phyloP scores from a whole-genome alignment of 2,888 invertebrate genomes.

The Pseudococcus viburni region DNA sequence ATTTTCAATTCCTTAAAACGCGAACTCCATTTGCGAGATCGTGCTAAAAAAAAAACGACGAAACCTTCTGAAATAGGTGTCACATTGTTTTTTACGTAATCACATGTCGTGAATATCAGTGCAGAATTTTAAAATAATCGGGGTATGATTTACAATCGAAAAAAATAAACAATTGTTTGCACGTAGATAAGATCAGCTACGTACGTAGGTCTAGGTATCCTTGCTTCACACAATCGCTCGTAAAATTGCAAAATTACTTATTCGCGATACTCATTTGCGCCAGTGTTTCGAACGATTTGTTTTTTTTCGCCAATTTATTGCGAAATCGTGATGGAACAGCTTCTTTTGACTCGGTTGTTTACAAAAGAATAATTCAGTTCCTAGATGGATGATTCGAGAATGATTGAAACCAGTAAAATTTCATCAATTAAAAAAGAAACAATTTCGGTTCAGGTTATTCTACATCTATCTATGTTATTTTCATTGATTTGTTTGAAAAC shows the following conservation, averaged over 20 bases:
- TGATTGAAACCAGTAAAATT: no score
- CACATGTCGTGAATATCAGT: neutral
- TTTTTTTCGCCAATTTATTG: no score
- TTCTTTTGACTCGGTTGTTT: no score
- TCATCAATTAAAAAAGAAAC: no score
- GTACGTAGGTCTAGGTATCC: neutral
- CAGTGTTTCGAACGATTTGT: no score
- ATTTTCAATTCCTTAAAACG: slow-evolving; percentile 19
- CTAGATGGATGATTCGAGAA: no score
- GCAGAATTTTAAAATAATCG: neutral
- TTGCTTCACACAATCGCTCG: neutral
- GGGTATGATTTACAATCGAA: neutral
- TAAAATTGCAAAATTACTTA: neutral
- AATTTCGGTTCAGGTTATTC: no score
- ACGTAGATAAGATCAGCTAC: neutral
- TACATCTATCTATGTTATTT: no score
- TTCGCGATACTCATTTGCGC: neutral
- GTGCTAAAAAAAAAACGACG: neutral
- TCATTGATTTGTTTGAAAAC: no score
- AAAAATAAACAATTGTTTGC: neutral
- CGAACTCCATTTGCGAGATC: neutral
- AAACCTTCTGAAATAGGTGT: slow-evolving; percentile 4
- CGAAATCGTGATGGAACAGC: no score
- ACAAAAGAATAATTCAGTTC: no score
- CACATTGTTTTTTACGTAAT: neutral